Percentiles rank a stretch among this genome's conserved stretches.
These are phyloP conservation scores for Hypotaenidia philippensis DNA, from an alignment of 2,797 vertebrate genomes.

Conservation along the genomic window DNA sequence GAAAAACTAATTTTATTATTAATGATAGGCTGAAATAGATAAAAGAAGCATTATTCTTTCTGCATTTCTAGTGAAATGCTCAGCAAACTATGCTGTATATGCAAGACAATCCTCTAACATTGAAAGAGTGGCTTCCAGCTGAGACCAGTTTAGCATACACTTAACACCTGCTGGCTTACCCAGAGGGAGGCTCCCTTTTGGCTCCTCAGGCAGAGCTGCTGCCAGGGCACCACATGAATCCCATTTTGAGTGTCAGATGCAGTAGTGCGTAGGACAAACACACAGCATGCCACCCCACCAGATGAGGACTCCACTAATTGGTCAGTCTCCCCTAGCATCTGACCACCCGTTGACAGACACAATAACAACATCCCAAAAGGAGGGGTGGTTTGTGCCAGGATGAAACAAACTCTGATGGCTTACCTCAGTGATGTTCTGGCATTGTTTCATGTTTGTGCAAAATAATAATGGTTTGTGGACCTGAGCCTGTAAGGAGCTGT, in stretches of 20 bases:
- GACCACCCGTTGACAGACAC: not conserved
- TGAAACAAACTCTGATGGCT: not conserved
- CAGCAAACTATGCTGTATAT: not conserved
- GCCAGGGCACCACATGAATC: slow-evolving; percentile 24
- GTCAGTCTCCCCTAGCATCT: not conserved
- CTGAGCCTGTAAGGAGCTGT: not conserved
- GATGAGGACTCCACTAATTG: not conserved
- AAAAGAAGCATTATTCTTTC: slow-evolving; percentile 34
- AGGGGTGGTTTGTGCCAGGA: not conserved
- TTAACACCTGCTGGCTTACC: slow-evolving; percentile 37
- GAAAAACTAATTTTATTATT: slow-evolving; percentile 33
- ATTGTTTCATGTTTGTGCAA: not conserved
- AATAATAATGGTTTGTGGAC: not conserved
- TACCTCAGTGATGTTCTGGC: not conserved
- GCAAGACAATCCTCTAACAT: not conserved
- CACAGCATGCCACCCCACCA: not conserved
- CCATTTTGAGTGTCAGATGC: not conserved
- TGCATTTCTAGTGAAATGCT: not conserved
- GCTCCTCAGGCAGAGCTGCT: slow-evolving; percentile 14
- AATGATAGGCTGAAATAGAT: slow-evolving; percentile 1
- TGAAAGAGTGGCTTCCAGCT: slow-evolving; percentile 44
- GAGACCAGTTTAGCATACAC: slow-evolving; percentile 20
- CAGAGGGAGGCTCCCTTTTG: slow-evolving; percentile 21
- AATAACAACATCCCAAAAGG: not conserved
- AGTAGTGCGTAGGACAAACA: not conserved